Percentiles rank a stretch among this genome's conserved stretches.
Evolutionary conservation across 2,113 vertebrate species (phyloP).

Genomic region (Herpetotheres cachinnans): DNA sequence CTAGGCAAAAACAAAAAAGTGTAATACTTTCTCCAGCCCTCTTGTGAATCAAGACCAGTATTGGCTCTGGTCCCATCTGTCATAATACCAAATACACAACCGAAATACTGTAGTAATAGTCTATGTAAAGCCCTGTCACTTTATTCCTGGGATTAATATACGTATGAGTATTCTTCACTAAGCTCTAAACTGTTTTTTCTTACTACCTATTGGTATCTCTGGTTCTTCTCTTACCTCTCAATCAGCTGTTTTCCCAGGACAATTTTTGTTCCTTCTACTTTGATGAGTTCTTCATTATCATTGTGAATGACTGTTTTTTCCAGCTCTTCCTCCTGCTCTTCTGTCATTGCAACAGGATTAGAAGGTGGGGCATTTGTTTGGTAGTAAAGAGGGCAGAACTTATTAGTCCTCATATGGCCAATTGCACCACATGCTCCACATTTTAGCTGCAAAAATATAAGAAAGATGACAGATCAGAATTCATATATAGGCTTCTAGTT

Average conservation of each 20-base stretch:
- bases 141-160: not conserved
- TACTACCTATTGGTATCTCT: not conserved
- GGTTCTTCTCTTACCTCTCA: slow-evolving; percentile 82
- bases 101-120: not conserved
- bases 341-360: slow-evolving; percentile 98
- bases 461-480: not conserved
- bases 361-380: slow-evolving; percentile 97
- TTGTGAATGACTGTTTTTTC: slow-evolving; percentile 98
- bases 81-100: not conserved
- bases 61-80: not conserved
- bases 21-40: not conserved
- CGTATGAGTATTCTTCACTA: not conserved
- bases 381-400: slow-evolving; percentile 98
- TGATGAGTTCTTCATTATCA: slow-evolving; percentile 97
- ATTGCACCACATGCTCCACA: slow-evolving; percentile 97
- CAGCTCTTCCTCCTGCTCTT: slow-evolving; percentile 97
- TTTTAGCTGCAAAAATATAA: slow-evolving; percentile 81
- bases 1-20: slow-evolving; percentile 66
- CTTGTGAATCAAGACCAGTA: not conserved
- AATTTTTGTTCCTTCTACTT: slow-evolving; percentile 98
- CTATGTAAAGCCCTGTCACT: not conserved
- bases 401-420: slow-evolving; percentile 99
- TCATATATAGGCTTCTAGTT: not conserved
- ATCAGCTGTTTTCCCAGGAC: slow-evolving; percentile 97
- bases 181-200: not conserved